phyloP scores from a whole-genome alignment of 2,888 invertebrate genomes.

The Trimorus sp. region DNA sequence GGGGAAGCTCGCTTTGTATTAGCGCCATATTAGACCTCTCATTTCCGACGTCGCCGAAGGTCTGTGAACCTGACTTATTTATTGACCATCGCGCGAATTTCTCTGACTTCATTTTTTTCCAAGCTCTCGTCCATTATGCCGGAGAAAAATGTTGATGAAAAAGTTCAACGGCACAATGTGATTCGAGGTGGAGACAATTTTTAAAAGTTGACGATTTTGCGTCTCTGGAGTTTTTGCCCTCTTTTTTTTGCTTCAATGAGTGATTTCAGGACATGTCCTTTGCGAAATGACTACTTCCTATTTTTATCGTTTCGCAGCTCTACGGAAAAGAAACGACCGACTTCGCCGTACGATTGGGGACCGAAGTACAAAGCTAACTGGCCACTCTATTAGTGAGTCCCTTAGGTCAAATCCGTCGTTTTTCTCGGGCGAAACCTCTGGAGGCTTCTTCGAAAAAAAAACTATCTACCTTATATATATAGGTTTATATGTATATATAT shows the following conservation, averaged over 20 bases:
- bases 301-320: conserved; percentile 33
- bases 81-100: conserved; percentile 34
- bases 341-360: conserved; percentile 23
- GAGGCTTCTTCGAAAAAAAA: conserved; percentile 31
- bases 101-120: not conserved
- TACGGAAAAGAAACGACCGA: conserved; percentile 32
- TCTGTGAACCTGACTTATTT: conserved; percentile 27
- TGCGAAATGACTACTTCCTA: conserved; percentile 21
- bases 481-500: no score
- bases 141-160: no score
- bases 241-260: no score
- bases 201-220: no score
- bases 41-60: conserved; percentile 29
- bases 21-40: conserved; percentile 41
- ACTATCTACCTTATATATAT: conserved; percentile 23
- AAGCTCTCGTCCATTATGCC: no score
- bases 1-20: conserved; percentile 41
- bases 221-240: no score
- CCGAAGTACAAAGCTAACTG: conserved; percentile 47
- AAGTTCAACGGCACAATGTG: no score
- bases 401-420: conserved; percentile 44
- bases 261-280: conserved; percentile 21
- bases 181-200: no score
- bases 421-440: conserved; percentile 34
- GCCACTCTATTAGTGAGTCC: conserved; percentile 47